Conservation (phyloP, 2,888 invertebrate genomes). For the Synergus umbraculus region DNA sequence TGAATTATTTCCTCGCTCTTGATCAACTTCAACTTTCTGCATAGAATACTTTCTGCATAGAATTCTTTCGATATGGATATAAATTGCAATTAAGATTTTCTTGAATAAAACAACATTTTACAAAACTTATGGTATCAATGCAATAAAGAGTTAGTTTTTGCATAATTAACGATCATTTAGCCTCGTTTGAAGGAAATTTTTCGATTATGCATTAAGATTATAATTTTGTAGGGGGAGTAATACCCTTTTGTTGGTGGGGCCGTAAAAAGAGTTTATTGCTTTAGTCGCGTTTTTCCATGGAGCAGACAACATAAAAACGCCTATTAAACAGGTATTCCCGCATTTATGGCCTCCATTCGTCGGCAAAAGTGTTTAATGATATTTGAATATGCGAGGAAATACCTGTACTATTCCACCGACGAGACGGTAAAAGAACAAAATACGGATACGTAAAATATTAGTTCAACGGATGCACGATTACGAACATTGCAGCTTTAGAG, state of each 20-base stretch:
- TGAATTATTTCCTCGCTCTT: too few relatives aligned
- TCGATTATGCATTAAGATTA: conserved; percentile 21
- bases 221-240: conserved; percentile 25
- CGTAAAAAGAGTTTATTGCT: conserved; percentile 34
- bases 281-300: conserved; percentile 23
- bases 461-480: conserved; percentile 20
- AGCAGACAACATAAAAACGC: conserved; percentile 29
- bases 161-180: conserved; percentile 1
- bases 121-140: conserved; percentile 1
- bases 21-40: too few relatives aligned
- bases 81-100: conserved; percentile 33
- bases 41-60: neutral
- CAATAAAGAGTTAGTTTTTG: neutral
- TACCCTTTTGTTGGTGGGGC: neutral
- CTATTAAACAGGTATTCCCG: conserved; percentile 34
- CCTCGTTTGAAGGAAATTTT: neutral
- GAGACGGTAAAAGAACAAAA: conserved; percentile 25
- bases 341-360: conserved; percentile 34
- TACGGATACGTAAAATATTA: conserved; percentile 14
- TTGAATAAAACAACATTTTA: neutral
- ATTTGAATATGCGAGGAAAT: conserved; percentile 37
- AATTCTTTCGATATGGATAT: neutral
- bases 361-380: conserved; percentile 37
- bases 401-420: conserved; percentile 23
- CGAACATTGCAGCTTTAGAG: conserved; percentile 2